Conservation (phyloP, 2,797 vertebrate species). For the Spondyliosoma cantharus region DNA sequence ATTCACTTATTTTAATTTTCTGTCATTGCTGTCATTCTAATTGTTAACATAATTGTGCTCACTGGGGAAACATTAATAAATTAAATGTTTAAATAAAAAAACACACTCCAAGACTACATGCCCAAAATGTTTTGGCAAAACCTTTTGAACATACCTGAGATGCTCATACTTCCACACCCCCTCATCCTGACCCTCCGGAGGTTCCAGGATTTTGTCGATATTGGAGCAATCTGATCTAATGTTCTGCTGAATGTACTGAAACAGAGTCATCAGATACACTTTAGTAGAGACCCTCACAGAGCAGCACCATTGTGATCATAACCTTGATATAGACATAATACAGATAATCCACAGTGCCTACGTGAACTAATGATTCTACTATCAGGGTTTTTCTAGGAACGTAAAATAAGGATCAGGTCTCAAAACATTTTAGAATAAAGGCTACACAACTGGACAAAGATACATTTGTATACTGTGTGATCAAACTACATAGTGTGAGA, state of each 20-base stretch:
- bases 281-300: not conserved
- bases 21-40: not conserved
- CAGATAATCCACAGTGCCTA: not conserved
- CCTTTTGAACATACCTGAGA: constrained; percentile 87
- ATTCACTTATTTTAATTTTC: too few species aligned
- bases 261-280: constrained; percentile 38
- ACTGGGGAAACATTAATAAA: not conserved
- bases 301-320: not conserved
- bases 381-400: not conserved
- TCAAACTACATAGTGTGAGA: not conserved
- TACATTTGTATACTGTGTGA: too few species aligned
- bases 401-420: not conserved
- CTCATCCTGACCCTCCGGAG: constrained; percentile 98
- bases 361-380: not conserved
- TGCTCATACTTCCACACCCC: constrained; percentile 99
- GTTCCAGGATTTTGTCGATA: constrained; percentile 98
- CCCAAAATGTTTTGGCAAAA: not conserved
- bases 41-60: not conserved
- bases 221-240: constrained; percentile 97
- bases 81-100: not conserved
- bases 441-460: too few species aligned
- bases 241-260: constrained; percentile 98
- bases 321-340: not conserved
- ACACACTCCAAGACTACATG: not conserved
- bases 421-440: not conserved